Base-by-base conservation (phyloP, 2,797 vertebrate genomes). In the Enteromius fasciolatus region DNA sequence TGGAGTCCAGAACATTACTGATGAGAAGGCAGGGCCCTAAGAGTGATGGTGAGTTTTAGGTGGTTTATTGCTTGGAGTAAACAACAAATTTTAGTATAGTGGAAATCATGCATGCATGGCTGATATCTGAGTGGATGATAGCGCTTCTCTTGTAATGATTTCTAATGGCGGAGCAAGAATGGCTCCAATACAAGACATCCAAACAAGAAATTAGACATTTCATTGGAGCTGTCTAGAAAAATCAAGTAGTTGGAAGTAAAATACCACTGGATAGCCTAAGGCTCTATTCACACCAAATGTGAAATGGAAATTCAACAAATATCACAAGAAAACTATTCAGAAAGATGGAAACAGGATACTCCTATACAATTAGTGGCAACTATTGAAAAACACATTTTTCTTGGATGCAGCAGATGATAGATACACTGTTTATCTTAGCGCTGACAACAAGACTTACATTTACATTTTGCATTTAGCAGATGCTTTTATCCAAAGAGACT, bases 1-100 rank as follows among this genome's bases (percentile, higher is more conserved):
- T 95, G 94, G 90, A 91, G 79, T 76, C 54, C 28, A 87, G 86
- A 84, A 82, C 81, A 54, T 72, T 87, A 28, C 84, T 80, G 57
- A n/a, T 9, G n/a, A 90, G 78, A 81, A 89, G 63, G 67, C 41
- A n/a, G 0, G 67, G 76, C 54, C 66, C 33, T 25, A 73, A 81
- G 52, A 54, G 81, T 74, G 76, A 39, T 83, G 89, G 90, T 93
- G 85, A 93, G 91, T 78, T 68, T 70, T 25, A 44, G 74, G 39
- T 18, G 74, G 67, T 84, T 73, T 67, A 23, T 68, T 15, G 14
- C 20, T 75, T 33, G 15, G 3, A 41, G 3, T 63, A 4, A 63
- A 17, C 28, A 63, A 31, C 8, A 18, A 1, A 17, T 33, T 31
- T 9, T 1, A 36, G 28, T 36, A 23, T 75, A 68, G 20, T 80